Conservation (phyloP, 2,113 vertebrate genomes). For the Brachypteracias leptosomus region DNA sequence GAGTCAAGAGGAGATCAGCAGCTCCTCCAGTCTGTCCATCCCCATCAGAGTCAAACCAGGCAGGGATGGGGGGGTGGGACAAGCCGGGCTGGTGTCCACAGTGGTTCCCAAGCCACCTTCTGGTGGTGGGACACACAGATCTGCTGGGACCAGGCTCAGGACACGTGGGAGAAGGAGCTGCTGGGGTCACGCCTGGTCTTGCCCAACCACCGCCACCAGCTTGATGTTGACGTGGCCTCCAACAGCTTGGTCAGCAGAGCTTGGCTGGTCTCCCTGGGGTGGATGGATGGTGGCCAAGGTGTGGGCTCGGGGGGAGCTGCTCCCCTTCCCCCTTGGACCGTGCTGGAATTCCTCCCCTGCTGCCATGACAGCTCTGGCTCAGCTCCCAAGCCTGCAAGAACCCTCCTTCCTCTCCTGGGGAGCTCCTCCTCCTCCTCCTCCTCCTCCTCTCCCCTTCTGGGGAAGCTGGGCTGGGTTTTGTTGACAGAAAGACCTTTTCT, state of each 20-base stretch:
- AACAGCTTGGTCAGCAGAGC: background rate
- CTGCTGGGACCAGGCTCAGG: background rate
- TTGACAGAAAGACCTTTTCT: slow-evolving; percentile 54
- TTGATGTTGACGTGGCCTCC: background rate
- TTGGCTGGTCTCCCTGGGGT: rapidly evolving
- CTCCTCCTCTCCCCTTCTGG: background rate
- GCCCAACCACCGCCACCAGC: background rate
- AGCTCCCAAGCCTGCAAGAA: background rate
- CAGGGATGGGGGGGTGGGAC: rapidly evolving
- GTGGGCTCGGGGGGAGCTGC: background rate
- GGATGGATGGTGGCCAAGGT: background rate
- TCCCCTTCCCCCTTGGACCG: background rate
- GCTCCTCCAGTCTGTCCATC: background rate
- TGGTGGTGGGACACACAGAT: rapidly evolving
- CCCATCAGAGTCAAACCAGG: background rate
- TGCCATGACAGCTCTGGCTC: background rate
- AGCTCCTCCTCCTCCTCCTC: slow-evolving; percentile 3
- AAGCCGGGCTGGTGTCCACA: background rate
- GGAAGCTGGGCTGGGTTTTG: slow-evolving; percentile 34
- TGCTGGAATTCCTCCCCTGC: background rate
- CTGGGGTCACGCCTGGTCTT: background rate
- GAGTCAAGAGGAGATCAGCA: background rate
- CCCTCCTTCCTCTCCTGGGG: background rate
- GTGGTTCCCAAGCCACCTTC: background rate
- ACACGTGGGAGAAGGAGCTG: background rate